Evolutionary conservation across 2,888 invertebrate genomes (phyloP).

Genomic region (Cosmia trapezina): DNA sequence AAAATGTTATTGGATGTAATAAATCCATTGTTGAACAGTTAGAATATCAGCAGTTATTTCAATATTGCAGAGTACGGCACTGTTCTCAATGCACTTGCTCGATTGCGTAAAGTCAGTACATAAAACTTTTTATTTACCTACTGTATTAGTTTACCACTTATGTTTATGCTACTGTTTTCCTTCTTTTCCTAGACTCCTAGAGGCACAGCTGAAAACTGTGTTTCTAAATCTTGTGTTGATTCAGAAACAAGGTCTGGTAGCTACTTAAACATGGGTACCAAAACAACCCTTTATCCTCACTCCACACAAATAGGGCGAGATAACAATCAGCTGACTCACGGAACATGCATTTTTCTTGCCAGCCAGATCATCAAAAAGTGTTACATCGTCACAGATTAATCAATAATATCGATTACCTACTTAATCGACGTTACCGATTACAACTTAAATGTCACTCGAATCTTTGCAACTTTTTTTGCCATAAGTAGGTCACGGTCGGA

Average conservation of each 20-base stretch:
- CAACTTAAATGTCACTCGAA: conserved; percentile 54
- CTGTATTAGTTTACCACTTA: neutral
- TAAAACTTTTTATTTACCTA: conserved; percentile 10
- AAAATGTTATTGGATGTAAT: conserved; percentile 28
- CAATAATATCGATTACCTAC: conserved; percentile 46
- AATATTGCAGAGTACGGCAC: conserved; percentile 49
- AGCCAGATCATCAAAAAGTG: conserved; percentile 26
- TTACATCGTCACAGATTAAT: conserved; percentile 34
- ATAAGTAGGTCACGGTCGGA: conserved; percentile 79
- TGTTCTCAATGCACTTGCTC: conserved; percentile 33
- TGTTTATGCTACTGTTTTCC: neutral
- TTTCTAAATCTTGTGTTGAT: conserved; percentile 1
- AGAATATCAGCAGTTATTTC: conserved; percentile 43
- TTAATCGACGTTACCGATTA: conserved; percentile 28
- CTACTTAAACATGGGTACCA: conserved; percentile 2
- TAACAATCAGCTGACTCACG: conserved; percentile 43
- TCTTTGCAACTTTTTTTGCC: conserved; percentile 56
- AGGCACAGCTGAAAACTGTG: neutral
- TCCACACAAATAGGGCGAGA: conserved; percentile 17
- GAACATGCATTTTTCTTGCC: conserved; percentile 27
- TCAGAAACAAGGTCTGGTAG: conserved; percentile 6
- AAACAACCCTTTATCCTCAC: conserved; percentile 21
- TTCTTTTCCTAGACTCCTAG: neutral
- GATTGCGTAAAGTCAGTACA: conserved; percentile 12
- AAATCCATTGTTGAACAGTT: conserved; percentile 20